Evolutionary conservation across 2,113 vertebrate genomes (phyloP), one percentile per base, ranked within the genome.

Genomic region (Halichoeres trimaculatus): DNA sequence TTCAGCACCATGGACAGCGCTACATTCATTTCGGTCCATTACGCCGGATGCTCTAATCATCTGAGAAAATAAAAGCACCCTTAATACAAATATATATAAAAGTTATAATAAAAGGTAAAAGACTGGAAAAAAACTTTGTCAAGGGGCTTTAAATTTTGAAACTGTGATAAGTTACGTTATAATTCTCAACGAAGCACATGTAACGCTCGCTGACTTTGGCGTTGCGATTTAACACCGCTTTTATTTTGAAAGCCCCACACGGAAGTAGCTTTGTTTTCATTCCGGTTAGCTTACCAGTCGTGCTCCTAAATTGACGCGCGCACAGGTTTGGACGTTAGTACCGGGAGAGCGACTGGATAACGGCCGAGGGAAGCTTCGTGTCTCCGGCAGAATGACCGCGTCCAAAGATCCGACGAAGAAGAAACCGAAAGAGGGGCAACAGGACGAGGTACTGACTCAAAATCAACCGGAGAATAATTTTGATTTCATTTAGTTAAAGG

Each of bases 381-480:
- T 54, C 67, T 78, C 24, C 59, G 43, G 35, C 5, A 61, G 57
- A 0, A 91, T 91, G 90, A 91, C 90, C 1, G 88, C 88, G 14
- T 83, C 88, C 23, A 90, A 84, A 72, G 88, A 90, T 0, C 69
- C 86, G 17, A 81, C 55, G 2, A 90, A 87, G 78, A 90, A 88
- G 78, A 89, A 86, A 0, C 70, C 74, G 1, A 90, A 88, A 22
- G 90, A 90, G 68, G 47, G 70, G 7, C 83, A 70, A 77, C 87
- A 88, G 78, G 90, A 91, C 2, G 90, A 91, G 90, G 86, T 88
- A 85, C n/a, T 48, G 19, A 48, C 45, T 19, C 17, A 9, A 48
- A 48, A 47, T 16, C 8, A 48, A 9, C 14, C 8, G 7, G 14
- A 16, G 3, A 43, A 9, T 48, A 2, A 20, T n/a, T 48, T 48